These are phyloP conservation scores for Thamnophis elegans DNA, from an alignment of 2,797 vertebrate genomes.

Conservation along the genomic window DNA sequence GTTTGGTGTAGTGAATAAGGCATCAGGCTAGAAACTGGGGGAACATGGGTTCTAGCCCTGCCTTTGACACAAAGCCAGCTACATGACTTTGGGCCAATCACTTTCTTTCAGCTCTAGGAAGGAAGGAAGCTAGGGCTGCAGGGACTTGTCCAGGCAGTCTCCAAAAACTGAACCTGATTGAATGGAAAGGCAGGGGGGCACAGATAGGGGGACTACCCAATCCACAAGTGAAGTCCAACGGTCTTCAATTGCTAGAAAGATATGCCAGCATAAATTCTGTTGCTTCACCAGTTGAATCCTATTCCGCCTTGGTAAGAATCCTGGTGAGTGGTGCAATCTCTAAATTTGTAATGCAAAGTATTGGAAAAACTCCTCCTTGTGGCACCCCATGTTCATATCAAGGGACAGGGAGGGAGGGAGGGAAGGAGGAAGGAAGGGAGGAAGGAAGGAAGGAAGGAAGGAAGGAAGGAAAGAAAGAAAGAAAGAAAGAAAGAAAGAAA, in stretches of 20 bases:
- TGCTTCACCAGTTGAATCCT: background rate
- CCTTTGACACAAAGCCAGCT: background rate
- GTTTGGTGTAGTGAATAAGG: background rate
- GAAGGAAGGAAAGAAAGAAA: rapidly evolving
- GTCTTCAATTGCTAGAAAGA: background rate
- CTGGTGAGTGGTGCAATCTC: background rate
- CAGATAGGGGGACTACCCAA: background rate
- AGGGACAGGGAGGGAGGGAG: too few species aligned
- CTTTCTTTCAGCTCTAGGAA: background rate
- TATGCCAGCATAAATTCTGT: background rate
- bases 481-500: too few species aligned
- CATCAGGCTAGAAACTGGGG: background rate
- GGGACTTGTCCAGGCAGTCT: background rate
- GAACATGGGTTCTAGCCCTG: background rate
- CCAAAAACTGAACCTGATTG: background rate
- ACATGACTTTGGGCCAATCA: background rate
- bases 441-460: too few species aligned
- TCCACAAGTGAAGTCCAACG: background rate
- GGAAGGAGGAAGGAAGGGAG: too few species aligned
- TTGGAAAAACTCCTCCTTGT: background rate
- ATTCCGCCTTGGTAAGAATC: background rate
- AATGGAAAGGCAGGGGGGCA: background rate
- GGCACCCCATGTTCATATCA: background rate
- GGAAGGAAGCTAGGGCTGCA: background rate
- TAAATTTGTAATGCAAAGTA: background rate